A percentile compares a stretch with the other conserved stretches of the same genome.
These are phyloP conservation scores for Hystrix brachyura DNA, from an alignment of 2,113 vertebrate species.

Conservation along the genomic window DNA sequence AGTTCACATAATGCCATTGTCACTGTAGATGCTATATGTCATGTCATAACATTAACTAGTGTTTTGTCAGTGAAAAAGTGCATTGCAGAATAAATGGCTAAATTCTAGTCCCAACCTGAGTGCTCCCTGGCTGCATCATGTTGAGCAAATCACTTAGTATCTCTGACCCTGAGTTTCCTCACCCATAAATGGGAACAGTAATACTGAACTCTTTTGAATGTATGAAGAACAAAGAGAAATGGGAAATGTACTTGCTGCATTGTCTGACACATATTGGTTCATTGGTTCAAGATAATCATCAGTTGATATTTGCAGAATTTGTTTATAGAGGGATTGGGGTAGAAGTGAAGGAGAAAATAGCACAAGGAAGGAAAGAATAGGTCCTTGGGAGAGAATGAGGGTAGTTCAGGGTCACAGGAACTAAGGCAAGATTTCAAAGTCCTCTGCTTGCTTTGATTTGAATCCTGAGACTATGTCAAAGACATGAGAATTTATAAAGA, in stretches of 20 bases:
- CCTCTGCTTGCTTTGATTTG: not conserved
- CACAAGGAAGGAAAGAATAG: not conserved
- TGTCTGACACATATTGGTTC: not conserved
- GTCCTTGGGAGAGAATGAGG: not conserved
- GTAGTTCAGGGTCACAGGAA: not conserved
- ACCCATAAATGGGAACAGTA: not conserved
- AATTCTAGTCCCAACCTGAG: not conserved
- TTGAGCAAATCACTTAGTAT: not conserved
- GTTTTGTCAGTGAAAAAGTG: constrained; percentile 30
- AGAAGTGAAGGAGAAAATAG: not conserved
- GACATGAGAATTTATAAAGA: not conserved
- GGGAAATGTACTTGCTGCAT: not conserved
- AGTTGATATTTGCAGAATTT: not conserved
- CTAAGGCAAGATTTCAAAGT: not conserved
- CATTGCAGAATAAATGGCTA: not conserved
- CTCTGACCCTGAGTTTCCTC: not conserved
- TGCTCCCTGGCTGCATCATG: not conserved
- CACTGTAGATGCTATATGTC: not conserved
- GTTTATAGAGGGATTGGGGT: not conserved
- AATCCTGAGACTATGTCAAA: not conserved
- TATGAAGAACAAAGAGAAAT: not conserved
- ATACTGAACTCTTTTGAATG: not conserved
- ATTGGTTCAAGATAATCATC: not conserved
- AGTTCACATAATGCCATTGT: not conserved
- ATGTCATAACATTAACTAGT: not conserved